Conservation (phyloP, 1,140 invertebrate genomes). For the Pentalonia nigronervosa region DNA sequence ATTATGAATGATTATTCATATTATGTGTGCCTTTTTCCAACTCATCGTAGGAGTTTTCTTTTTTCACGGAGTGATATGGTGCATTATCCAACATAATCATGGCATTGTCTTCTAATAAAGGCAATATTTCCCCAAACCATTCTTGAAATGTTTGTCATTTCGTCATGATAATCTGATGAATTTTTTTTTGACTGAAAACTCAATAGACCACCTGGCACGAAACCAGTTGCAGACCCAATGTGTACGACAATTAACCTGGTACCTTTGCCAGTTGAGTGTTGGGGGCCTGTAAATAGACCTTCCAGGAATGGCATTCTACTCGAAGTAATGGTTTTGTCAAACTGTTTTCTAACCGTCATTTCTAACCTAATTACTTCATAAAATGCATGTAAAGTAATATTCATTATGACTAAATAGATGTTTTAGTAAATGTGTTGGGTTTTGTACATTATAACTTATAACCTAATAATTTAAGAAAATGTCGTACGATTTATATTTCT, state of each 20-base stretch:
- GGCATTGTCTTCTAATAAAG: not conserved
- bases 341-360: too few species aligned
- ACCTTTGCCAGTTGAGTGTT: not conserved
- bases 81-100: slow-evolving; percentile 43
- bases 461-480: too few species aligned
- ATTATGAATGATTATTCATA: too few species aligned
- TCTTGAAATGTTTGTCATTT: not conserved
- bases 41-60: slow-evolving; percentile 4
- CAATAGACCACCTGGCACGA: not conserved
- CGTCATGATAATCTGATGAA: not conserved
- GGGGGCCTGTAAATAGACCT: not conserved
- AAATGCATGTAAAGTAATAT: too few species aligned
- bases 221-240: not conserved
- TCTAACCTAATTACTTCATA: too few species aligned
- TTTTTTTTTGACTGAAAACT: not conserved
- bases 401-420: too few species aligned
- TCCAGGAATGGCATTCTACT: not conserved
- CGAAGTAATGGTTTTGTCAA: not conserved
- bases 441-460: too few species aligned
- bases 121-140: not conserved
- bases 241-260: not conserved
- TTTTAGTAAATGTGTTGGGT: too few species aligned
- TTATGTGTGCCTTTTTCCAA: not conserved
- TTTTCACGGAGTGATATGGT: slow-evolving; percentile 38
- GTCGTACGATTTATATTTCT: too few species aligned